Evolutionary conservation across 1,140 invertebrate species (phyloP), one percentile per base, ranked within the genome.

Genomic region (Drosophila willistoni): DNA sequence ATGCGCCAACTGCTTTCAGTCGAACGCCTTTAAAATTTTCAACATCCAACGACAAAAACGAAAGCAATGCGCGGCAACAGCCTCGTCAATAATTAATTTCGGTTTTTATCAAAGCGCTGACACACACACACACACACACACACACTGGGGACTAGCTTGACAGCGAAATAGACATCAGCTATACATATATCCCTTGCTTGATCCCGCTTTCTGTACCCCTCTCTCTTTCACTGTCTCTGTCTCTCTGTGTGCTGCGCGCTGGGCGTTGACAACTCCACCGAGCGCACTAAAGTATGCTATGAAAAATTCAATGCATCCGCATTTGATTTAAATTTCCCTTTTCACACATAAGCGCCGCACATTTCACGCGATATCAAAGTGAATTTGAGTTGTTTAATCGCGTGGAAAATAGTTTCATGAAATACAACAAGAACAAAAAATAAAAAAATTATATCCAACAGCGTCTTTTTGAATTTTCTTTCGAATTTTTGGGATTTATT

Each of bases 21-120:
- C 66, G 86, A 90, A 90, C 81, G 82, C 86, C 86, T 90, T 90
- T 90, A 77, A 90, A 82, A 86, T 82, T 86, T 86, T 79, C 72
- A 79, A 73, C 68, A 71, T 72, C 25, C 66, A 60, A 69, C 72
- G 60, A 73, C 76, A 75, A 66, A 66, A 42, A 67, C 64, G 56
- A 75, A 68, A 69, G 66, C 62, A 69, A 73, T 60, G 55, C 73
- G 75, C 74, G 61, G 68, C 71, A 57, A 55, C 44, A 65, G 68
- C 54, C 77, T 68, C 78, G 86, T 89, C 80, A 89, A 89, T 89
- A 89, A 89, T 89, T 89, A 89, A 89, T 89, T 89, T 89, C 66
- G 81, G 84, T 89, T 89, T 87, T 89, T 89, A 84, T 89, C 84
- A 89, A 89, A 84, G 80, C 79, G 63, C 68, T 66, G 66, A 63